A percentile compares a stretch with the other conserved stretches of the same genome.
Evolutionary conservation across 92 coral and sea anemone genomes (phyloP).

Genomic region (Diadumene lineata): DNA sequence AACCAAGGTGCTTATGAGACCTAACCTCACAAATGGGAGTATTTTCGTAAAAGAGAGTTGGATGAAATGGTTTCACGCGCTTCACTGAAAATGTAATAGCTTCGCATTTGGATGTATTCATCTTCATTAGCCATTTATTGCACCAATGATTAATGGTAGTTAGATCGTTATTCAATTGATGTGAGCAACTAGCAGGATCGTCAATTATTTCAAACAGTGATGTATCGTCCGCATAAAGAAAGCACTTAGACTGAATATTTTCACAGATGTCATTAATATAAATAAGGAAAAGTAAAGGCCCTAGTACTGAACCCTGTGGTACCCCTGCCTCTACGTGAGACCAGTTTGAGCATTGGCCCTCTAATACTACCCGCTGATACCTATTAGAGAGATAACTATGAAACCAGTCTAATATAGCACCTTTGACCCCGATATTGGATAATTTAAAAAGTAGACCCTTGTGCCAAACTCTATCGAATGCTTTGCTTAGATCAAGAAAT

Average conservation of each 20-base stretch:
- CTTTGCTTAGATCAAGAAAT: slow-evolving; percentile 46
- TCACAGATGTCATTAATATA: slow-evolving; percentile 37
- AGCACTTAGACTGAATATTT: slow-evolving; percentile 6
- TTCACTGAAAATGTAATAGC: slow-evolving; percentile 30
- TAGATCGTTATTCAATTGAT: slow-evolving; percentile 13
- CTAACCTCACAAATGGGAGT: slow-evolving; percentile 3
- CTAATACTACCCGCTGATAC: slow-evolving; percentile 32
- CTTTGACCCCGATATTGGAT: slow-evolving; percentile 26
- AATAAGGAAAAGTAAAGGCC: slow-evolving; percentile 17
- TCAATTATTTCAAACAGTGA: slow-evolving; percentile 28
- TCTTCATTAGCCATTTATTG: slow-evolving; percentile 29
- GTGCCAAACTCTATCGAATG: slow-evolving; percentile 50
- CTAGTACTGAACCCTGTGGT: slow-evolving; percentile 21
- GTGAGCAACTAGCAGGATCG: slow-evolving; percentile 16
- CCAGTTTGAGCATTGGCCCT: slow-evolving; percentile 28
- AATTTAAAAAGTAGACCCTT: slow-evolving; percentile 33
- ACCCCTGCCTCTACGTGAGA: slow-evolving; percentile 19
- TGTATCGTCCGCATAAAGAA: slow-evolving; percentile 48
- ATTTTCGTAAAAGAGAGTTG: neutral
- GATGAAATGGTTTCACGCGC: slow-evolving; percentile 15
- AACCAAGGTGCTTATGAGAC: slow-evolving; percentile 22
- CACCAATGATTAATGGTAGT: slow-evolving; percentile 23
- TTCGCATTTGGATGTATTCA: slow-evolving; percentile 26
- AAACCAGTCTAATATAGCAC: slow-evolving; percentile 28
- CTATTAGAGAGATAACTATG: slow-evolving; percentile 26